Base-by-base conservation (phyloP, 1,140 invertebrate genomes). In the Drosophila kohkoa region DNA sequence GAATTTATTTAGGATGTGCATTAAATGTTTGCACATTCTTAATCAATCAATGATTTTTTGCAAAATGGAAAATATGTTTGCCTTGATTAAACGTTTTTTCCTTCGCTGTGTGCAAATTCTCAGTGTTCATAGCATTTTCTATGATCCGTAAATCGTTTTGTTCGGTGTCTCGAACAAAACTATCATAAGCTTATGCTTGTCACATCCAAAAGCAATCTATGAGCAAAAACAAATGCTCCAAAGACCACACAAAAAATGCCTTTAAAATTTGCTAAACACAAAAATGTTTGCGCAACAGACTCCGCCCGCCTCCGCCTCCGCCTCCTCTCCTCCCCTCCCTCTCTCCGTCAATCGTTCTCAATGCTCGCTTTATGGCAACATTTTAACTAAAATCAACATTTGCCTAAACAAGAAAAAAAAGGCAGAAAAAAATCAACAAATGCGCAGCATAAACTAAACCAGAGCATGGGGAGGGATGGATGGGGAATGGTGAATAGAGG, bases 311-410 rank as follows among this genome's bases (percentile, higher is more conserved):
- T 3, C 3, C 15, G 8, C 41, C 2, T 3, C 3, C 0, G 13
- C 15, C 60, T 28, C 5, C 46, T 8, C 46, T 13, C 11, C 28
- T 15, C 1, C 49, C 20, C 28, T 28, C 28, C 2, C 11, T 7
- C 7, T 30, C 20, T 4, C 20, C 20, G 0, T 0, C 20, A 25
- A 25, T 25, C 20, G 20, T 25, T 25, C 20, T 25, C 20, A 25
- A 25, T 25, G 30, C n/a, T 54, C 28, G 28, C n/a, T 54, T 54
- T 54, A 54, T n/a, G 30, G 60, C 68, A 64, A 62, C 46, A 63
- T 65, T 75, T 71, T 45, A 65, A 57, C 68, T 75, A 71, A 75
- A 71, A 65, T 75, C 52, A 75, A 75, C 73, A 76, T 65, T 71
- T 65, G 20, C 38, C 55, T 52, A 74, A 54, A 58, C 46, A 74